These are phyloP conservation scores for Quiscalus mexicanus DNA, from an alignment of 2,113 vertebrate genomes.

Conservation along the genomic window DNA sequence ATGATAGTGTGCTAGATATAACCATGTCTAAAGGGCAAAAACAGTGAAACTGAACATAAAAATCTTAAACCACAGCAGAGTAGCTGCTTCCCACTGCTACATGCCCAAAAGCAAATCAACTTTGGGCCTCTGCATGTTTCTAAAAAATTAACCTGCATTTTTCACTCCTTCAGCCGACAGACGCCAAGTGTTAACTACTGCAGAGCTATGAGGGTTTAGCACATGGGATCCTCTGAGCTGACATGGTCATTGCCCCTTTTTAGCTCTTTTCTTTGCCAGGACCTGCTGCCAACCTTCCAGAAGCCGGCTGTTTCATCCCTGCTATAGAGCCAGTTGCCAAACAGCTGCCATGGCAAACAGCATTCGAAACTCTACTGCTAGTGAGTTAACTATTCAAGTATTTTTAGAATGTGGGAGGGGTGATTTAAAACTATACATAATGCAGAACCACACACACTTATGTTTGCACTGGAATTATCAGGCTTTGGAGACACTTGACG, in stretches of 20 bases:
- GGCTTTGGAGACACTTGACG: neutral
- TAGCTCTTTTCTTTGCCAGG: neutral
- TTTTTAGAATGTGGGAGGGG: conserved; percentile 6
- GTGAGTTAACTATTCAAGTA: neutral
- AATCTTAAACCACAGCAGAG: neutral
- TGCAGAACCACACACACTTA: neutral
- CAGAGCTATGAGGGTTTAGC: neutral
- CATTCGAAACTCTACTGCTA: neutral
- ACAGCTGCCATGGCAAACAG: conserved; percentile 32
- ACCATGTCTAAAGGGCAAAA: neutral
- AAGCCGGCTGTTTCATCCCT: neutral
- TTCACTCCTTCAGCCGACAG: neutral
- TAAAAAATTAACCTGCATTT: neutral
- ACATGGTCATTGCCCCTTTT: neutral
- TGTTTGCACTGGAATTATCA: neutral
- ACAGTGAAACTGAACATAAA: neutral
- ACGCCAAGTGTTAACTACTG: neutral
- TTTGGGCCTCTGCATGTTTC: neutral
- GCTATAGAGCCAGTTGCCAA: neutral
- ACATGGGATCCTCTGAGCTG: neutral
- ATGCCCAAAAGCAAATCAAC: neutral
- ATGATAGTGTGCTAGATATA: neutral
- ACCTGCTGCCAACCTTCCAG: conserved; percentile 26
- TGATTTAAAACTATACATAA: neutral
- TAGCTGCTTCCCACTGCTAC: neutral